Base-by-base conservation (phyloP, 2,113 vertebrate genomes). In the Tyto alba region DNA sequence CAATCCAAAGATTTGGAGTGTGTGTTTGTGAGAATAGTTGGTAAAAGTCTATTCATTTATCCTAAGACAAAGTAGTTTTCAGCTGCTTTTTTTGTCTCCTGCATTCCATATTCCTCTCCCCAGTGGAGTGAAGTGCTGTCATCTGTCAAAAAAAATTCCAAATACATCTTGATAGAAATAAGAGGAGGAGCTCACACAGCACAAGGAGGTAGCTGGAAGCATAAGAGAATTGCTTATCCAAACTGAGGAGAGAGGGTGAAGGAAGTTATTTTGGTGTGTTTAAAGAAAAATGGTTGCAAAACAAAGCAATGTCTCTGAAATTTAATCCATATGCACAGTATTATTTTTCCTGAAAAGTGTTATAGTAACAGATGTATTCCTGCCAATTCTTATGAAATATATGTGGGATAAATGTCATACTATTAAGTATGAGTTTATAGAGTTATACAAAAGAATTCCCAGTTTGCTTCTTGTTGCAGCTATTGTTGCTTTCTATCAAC, bases 31-130 rank as follows among this genome's bases (percentile, higher is more conserved):
- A 87, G 43, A 90, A 73, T 55, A 57, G 50, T 82, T 89, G 50
- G 43, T 85, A 82, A 88, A 95, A 96, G 22, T 55, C 45, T 83
- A 75, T 89, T 79, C 23, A 82, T 89, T 92, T 93, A 75, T 55
- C 11, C 80, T 69, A 92, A 81, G 57, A 95, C 40, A 73, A 92
- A 79, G 16, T 66, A 66, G 0, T 87, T 93, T 94, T 90, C 76
- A 92, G 68, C 57, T 88, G 38, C 26, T 82, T 94, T 82, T 94
- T 92, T 85, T 41, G 3, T 84, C 88, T 93, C 52, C 34, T 74
- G 29, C 50, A 53, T 89, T 82, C 83, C 52, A 27, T 68, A 64
- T 89, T 93, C 50, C n/a, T 73, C 15, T n/a, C 45, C 34, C 29
- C 78, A 88, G 43, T 64, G 86, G 72, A 89, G 85, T 19, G 11